Conservation (phyloP, 2,113 vertebrate genomes). For the Pitta sordida region DNA sequence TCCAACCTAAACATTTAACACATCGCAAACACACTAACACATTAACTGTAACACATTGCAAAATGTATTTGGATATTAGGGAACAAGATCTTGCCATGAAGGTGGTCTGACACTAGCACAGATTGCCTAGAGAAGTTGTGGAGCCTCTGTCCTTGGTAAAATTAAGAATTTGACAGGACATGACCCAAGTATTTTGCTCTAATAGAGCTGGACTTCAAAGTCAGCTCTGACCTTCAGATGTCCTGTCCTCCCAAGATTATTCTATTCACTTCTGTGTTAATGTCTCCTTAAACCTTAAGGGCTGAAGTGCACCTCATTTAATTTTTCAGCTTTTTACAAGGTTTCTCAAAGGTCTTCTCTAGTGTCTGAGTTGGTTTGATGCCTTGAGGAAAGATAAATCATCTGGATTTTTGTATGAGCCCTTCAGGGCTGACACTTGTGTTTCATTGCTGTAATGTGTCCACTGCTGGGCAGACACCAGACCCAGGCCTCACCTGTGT, state of each 20-base stretch:
- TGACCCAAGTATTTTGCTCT: not conserved
- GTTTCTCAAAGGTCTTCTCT: not conserved
- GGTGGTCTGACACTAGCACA: not conserved
- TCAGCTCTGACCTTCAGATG: not conserved
- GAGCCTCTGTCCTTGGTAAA: not conserved
- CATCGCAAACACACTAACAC: too few species aligned
- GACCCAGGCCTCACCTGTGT: not conserved
- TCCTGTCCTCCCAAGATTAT: not conserved
- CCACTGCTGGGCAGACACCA: not conserved
- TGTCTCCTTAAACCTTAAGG: not conserved
- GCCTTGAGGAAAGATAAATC: not conserved
- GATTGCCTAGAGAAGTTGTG: not conserved
- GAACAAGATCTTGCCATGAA: not conserved
- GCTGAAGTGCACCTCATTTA: accelerated
- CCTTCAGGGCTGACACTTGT: not conserved
- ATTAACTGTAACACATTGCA: not conserved
- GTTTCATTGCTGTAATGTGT: not conserved
- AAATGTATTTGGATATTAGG: not conserved
- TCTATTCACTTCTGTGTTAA: not conserved
- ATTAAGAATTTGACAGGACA: not conserved
- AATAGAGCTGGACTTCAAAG: not conserved
- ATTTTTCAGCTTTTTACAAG: not conserved
- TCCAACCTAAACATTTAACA: too few species aligned
- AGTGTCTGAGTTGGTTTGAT: not conserved
- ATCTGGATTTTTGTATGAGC: not conserved